phyloP scores from a whole-genome alignment of 2,797 vertebrate genomes.

The Mustela erminea region DNA sequence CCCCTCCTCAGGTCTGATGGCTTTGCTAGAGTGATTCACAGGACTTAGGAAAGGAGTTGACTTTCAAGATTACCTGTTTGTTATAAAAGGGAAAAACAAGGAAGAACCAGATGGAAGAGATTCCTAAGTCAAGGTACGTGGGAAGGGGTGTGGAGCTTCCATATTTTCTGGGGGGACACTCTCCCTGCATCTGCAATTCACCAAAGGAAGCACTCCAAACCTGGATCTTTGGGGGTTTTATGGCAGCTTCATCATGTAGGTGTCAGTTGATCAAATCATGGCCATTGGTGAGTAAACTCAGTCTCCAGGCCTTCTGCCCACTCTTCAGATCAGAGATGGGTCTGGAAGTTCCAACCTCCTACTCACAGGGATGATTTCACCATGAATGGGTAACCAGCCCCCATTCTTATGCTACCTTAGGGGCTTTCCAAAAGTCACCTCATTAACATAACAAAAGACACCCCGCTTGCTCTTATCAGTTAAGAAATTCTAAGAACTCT shows the following conservation, averaged over 20 bases:
- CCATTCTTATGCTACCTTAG: not conserved
- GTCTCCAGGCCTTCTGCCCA: not conserved
- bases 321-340: not conserved
- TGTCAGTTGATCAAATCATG: not conserved
- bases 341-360: not conserved
- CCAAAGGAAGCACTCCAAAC: not conserved
- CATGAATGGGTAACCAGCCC: not conserved
- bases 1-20: not conserved
- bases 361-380: not conserved
- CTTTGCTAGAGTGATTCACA: not conserved
- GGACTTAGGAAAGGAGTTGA: not conserved
- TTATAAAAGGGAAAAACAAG: not conserved
- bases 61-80: not conserved
- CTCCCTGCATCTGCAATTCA: not conserved
- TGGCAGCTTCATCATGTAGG: not conserved
- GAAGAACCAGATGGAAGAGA: not conserved
- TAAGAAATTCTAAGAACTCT: not conserved
- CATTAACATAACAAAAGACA: not conserved
- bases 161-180: not conserved
- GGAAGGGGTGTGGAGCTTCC: not conserved
- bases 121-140: not conserved
- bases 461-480: not conserved
- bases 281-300: not conserved
- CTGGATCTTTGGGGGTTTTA: not conserved
- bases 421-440: not conserved